A percentile compares a stretch with the other conserved stretches of the same genome.
These are phyloP conservation scores for Mormyrus proboscirostris DNA, from an alignment of 2,797 vertebrate species.

Conservation along the genomic window DNA sequence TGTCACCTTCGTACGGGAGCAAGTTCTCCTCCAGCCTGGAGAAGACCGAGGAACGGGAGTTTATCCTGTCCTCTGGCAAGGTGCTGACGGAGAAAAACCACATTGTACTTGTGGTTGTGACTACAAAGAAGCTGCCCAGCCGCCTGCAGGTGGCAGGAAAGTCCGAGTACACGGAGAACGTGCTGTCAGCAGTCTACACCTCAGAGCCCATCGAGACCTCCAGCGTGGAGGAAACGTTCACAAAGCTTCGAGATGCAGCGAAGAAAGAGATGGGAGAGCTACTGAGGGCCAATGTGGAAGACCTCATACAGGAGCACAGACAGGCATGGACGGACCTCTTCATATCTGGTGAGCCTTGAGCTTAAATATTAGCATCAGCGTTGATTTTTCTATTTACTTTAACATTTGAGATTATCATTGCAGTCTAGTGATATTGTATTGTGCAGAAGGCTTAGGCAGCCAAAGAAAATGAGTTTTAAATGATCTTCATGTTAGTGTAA, in stretches of 20 bases:
- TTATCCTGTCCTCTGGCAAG: conserved; percentile 73
- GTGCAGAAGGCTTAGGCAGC: not conserved
- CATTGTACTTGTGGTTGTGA: conserved; percentile 75
- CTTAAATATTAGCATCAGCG: not conserved
- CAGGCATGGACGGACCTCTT: conserved; percentile 90
- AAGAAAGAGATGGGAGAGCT: conserved; percentile 82
- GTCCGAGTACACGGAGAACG: conserved; percentile 69
- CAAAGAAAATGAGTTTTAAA: not conserved
- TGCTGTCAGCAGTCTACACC: conserved; percentile 77
- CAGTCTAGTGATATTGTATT: not conserved
- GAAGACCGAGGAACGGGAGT: conserved; percentile 74
- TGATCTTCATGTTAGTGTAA: not conserved
- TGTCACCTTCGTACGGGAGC: conserved; percentile 46
- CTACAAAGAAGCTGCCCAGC: conserved; percentile 66
- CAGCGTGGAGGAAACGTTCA: conserved; percentile 71
- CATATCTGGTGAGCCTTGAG: conserved; percentile 71
- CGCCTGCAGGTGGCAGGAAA: conserved; percentile 75
- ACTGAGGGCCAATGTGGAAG: conserved; percentile 64
- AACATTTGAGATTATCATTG: not conserved
- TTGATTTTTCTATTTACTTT: not conserved
- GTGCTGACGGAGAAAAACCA: conserved; percentile 62
- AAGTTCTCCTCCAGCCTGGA: conserved; percentile 71
- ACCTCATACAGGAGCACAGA: conserved; percentile 78
- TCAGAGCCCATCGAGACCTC: conserved; percentile 66
- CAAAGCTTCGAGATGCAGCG: conserved; percentile 63